A percentile compares a stretch with the other conserved stretches of the same genome.
These are phyloP conservation scores for Ceraclea dissimilis DNA, from an alignment of 2,888 invertebrate genomes.

Conservation along the genomic window DNA sequence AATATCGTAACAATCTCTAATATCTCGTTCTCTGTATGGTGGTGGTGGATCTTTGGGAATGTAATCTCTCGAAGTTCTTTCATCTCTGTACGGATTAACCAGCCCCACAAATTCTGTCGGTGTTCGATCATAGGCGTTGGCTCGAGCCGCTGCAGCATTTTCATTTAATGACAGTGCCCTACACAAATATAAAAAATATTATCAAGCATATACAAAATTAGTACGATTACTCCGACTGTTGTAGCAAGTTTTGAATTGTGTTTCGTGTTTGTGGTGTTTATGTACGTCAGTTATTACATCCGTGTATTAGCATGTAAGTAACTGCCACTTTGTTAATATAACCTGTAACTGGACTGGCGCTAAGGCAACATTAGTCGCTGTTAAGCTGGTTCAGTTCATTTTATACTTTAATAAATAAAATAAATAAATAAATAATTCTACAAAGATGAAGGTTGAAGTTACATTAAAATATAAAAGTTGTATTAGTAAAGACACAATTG, in stretches of 20 bases:
- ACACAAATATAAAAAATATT: conserved; percentile 16
- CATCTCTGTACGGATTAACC: conserved; percentile 36
- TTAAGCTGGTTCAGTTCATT: background rate
- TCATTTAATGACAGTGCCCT: conserved; percentile 46
- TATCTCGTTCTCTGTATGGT: conserved; percentile 32
- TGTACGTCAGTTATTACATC: no score
- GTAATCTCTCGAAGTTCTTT: conserved; percentile 32
- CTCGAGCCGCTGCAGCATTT: conserved; percentile 35
- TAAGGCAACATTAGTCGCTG: no score
- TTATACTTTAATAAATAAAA: no score
- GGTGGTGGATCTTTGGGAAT: conserved; percentile 21
- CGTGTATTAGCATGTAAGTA: no score
- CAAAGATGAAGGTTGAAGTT: background rate
- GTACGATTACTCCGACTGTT: no score
- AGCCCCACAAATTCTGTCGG: conserved; percentile 42
- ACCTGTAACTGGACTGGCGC: no score
- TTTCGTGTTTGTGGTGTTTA: no score
- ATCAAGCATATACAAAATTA: background rate
- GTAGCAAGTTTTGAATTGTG: background rate
- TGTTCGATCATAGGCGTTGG: conserved; percentile 35
- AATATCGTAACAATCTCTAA: conserved; percentile 29
- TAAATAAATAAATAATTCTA: background rate
- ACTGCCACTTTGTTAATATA: no score
- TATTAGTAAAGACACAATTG: no score
- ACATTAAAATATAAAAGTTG: no score